Evolutionary conservation across 2,797 vertebrate species (phyloP), one percentile per base, ranked within the genome.

Genomic region (Rhinophrynus dorsalis): DNA sequence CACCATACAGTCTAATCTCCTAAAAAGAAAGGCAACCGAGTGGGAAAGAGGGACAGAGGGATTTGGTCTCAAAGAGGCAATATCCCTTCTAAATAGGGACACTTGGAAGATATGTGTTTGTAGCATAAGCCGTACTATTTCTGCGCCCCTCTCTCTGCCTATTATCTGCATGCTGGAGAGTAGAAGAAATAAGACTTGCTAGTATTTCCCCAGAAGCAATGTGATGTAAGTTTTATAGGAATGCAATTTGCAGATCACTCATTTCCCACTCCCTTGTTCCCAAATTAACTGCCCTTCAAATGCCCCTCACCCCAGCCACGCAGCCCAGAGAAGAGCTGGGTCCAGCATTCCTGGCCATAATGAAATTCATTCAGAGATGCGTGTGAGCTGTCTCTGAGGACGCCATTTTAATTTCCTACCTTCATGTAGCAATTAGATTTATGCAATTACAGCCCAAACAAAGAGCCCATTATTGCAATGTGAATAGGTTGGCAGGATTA

Each of bases 291-390:
- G 45, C 45, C 54, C 54, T 65, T 72, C 32, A 38, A 26, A 55
- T 63, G 68, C 18, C 44, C 24, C 54, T 42, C 54, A 44, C n/a
- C 7, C 7, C 21, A 40, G 44, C 52, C 58, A 66, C 12, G 33
- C 6, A 52, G 37, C 26, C 35, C 15, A 42, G 54, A 60, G 47
- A 52, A 60, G 47, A 52, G 18, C 42, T 23, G 61, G 44, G 69
- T 57, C 69, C 61, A 42, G 56, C 37, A 45, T 73, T 73, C 37
- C 17, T 60, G 15, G 15, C 62, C 55, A 75, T 85, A 76, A 83
- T 83, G 76, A 67, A 64, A 77, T 81, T 82, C 63, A 68, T 83
- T 84, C 79, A 60, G 61, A 84, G 81, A 69, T 56, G 79, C 55
- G 73, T 15, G 0, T 66, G 45, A 52, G 60, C 29, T 37, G 65